Evolutionary conservation across 2,113 vertebrate species (phyloP).

Genomic region (Lophura nycthemera): DNA sequence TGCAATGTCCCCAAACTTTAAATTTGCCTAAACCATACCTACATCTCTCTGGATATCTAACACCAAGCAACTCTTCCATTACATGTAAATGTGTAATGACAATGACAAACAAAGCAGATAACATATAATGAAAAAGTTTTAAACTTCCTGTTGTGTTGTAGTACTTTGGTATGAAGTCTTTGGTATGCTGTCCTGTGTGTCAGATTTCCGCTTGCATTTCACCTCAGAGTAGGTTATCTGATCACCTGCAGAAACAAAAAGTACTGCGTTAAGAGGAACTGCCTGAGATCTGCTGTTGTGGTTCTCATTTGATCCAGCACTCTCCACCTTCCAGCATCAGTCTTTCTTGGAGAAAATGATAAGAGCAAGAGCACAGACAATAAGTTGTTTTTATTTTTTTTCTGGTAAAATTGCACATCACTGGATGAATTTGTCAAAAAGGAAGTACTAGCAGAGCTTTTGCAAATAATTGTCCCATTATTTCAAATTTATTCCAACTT

Average conservation of each 20-base stretch:
- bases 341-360: not conserved
- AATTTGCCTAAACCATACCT: not conserved
- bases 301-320: not conserved
- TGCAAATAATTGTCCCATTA: not conserved
- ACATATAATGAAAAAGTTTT: not conserved
- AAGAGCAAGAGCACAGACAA: not conserved
- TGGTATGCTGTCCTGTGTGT: not conserved
- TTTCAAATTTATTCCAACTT: too few relatives aligned
- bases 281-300: not conserved
- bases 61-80: not conserved
- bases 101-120: not conserved
- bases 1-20: not conserved
- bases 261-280: not conserved
- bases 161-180: not conserved
- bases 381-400: not conserved
- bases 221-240: not conserved
- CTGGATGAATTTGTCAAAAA: not conserved
- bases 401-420: accelerated
- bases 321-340: not conserved
- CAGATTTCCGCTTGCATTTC: not conserved
- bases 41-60: too few relatives aligned
- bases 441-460: not conserved
- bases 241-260: not conserved
- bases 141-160: not conserved
- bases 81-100: not conserved